Conservation (phyloP, 2,888 invertebrate genomes). For the Fabriciana adippe region DNA sequence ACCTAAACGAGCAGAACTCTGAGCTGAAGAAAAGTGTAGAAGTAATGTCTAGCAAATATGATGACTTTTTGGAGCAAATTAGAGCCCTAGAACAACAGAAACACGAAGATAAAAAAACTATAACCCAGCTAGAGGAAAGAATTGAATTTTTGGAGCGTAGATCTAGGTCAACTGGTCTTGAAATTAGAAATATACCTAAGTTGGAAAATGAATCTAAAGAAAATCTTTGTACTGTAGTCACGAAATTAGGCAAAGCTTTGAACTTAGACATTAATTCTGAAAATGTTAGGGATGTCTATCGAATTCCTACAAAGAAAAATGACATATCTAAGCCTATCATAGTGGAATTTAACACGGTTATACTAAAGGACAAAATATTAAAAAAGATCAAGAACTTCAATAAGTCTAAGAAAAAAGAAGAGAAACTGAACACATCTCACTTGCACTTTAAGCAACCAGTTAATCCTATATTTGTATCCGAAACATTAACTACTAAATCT, state of each 20-base stretch:
- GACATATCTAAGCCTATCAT: too few relatives aligned
- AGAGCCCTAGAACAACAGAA: not conserved
- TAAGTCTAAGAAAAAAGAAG: too few relatives aligned
- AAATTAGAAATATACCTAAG: not conserved
- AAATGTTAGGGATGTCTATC: too few relatives aligned
- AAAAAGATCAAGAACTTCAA: too few relatives aligned
- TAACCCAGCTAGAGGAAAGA: not conserved
- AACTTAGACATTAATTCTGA: too few relatives aligned
- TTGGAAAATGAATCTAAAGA: not conserved
- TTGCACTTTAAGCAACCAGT: too few relatives aligned
- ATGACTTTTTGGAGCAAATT: not conserved
- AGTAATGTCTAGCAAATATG: not conserved
- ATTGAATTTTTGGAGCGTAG: conserved; percentile 1
- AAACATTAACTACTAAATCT: too few relatives aligned
- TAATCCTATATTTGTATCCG: too few relatives aligned
- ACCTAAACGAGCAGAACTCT: not conserved
- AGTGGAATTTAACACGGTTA: too few relatives aligned
- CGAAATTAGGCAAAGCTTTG: not conserved
- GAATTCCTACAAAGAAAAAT: too few relatives aligned
- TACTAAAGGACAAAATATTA: too few relatives aligned
- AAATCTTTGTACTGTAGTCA: not conserved
- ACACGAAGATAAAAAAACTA: not conserved
- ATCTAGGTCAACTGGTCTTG: not conserved
- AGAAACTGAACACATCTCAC: too few relatives aligned
- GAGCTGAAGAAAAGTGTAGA: not conserved